phyloP scores from a whole-genome alignment of 2,113 vertebrate species.

The Circaetus gallicus region DNA sequence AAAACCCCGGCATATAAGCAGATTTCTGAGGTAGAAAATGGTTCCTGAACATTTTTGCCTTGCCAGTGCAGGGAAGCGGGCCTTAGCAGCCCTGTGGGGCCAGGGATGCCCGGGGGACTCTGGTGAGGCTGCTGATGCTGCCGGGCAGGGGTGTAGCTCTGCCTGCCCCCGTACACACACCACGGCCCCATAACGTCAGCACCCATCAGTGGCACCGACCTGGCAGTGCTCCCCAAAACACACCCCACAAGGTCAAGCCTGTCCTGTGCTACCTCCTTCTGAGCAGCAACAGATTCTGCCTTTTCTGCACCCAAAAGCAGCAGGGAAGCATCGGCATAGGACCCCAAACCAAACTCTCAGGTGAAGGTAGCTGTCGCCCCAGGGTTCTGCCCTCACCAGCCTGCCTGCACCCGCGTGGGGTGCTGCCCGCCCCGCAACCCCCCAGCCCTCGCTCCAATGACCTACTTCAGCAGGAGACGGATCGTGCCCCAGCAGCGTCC shows the following conservation, averaged over 20 bases:
- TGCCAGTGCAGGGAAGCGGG: too few species aligned
- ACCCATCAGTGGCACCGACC: background rate
- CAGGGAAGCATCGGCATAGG: fast-evolving
- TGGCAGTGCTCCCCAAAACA: background rate
- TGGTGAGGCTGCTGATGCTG: fast-evolving
- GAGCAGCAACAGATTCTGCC: background rate
- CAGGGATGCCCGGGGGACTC: too few species aligned
- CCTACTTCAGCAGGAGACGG: background rate
- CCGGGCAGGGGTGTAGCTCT: fast-evolving
- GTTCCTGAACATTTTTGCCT: background rate
- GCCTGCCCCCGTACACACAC: background rate
- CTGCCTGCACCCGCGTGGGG: fast-evolving
- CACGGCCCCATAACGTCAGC: background rate
- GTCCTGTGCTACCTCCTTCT: background rate
- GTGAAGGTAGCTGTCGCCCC: fast-evolving
- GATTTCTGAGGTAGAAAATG: background rate
- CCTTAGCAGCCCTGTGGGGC: background rate
- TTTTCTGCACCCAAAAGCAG: background rate
- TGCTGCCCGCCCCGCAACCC: background rate
- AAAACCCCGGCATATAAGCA: fast-evolving
- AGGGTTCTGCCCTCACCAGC: background rate
- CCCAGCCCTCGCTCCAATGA: background rate
- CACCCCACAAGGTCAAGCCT: fast-evolving
- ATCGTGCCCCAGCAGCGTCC: background rate
- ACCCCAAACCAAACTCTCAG: fast-evolving